These are phyloP conservation scores for Dendrocincla tyrannina DNA, from an alignment of 2,797 vertebrate genomes.

Conservation along the genomic window DNA sequence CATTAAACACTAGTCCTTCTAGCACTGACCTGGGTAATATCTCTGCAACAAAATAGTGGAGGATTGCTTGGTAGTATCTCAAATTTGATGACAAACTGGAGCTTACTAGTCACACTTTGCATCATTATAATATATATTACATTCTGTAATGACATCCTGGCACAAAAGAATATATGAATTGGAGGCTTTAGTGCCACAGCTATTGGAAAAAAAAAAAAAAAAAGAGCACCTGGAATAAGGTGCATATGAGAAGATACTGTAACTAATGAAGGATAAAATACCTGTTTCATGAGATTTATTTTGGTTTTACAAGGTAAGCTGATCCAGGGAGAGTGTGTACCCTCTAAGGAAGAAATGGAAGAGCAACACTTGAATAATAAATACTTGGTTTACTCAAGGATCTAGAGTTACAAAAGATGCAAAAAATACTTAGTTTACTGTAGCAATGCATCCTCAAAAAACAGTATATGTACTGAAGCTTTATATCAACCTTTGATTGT, in stretches of 20 bases:
- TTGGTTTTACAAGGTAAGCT: not conserved
- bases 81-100: not conserved
- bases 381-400: not conserved
- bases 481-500: not conserved
- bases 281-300: not conserved
- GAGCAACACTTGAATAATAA: not conserved
- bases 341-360: not conserved
- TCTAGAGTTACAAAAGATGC: not conserved
- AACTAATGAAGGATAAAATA: not conserved
- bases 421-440: not conserved
- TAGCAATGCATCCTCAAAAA: not conserved
- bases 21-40: not conserved
- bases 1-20: not conserved
- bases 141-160: not conserved
- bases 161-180: not conserved
- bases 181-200: not conserved
- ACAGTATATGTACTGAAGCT: not conserved
- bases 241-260: not conserved
- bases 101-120: not conserved
- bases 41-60: not conserved
- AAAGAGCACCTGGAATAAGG: not conserved
- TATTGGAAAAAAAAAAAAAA: not conserved
- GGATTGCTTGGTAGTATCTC: not conserved
- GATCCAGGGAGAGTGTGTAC: not conserved
- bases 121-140: constrained; percentile 7